Evolutionary conservation across 1,140 invertebrate genomes (phyloP), one percentile per base, ranked within the genome.

Genomic region (Halesus radiatus): DNA sequence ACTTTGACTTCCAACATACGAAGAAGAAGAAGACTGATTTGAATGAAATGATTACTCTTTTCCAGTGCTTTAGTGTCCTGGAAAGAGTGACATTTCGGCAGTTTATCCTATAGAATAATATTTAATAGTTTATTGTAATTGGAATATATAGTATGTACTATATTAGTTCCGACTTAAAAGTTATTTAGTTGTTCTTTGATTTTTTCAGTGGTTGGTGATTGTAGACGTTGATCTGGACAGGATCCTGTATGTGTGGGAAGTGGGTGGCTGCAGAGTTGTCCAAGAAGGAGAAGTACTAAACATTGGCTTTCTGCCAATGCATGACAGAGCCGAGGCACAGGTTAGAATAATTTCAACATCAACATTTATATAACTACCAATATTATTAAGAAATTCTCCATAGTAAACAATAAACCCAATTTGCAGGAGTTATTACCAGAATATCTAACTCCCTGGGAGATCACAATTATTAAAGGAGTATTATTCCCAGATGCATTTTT

Each of bases 161-260:
- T n/a, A n/a, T n/a, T n/a, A n/a, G n/a, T n/a, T n/a, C 10, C 15
- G 23, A 1, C 37, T 45, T 45, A 45, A 64, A 26, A 0, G 5
- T 64, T 64, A 13, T 29, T 26, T 64, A n/a, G 26, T 29, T 29
- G 0, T 26, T 23, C 23, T 26, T 22, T 26, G 15, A 23, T 64
- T 13, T 64, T 64, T 64, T 26, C 62, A 66, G 62, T 66, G 62
- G 62, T 66, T 66, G 16, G 16, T 66, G 16, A 29, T 66, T 10
- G 26, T 32, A n/a, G 62, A 66, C 32, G 3, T 32, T 66, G 29
- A 26, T 66, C 23, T n/a, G 16, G 62, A 66, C 16, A 32, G 29
- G 29, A n/a, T 32, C 22, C 23, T 26, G 26, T 29, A 26, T 4
- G 26, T 66, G 62, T n/a, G 22, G 23, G 62, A 66, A 29, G 62